phyloP scores from a whole-genome alignment of 92 coral and sea anemone genomes.

The Pocillopora meandrina region DNA sequence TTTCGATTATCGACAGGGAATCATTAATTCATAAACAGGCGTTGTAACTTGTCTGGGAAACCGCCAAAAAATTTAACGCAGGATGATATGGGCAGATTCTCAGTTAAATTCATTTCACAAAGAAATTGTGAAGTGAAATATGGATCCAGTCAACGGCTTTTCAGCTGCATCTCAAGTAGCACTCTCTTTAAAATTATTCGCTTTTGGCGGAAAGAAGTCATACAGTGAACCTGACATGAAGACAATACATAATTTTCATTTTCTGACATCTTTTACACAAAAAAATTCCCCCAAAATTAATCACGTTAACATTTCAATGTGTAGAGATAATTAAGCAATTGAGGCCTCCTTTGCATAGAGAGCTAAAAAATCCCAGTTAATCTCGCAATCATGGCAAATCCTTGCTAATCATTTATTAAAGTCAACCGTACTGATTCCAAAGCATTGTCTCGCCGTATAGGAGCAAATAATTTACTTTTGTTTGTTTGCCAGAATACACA shows the following conservation, averaged over 20 bases:
- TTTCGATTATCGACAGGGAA: background rate
- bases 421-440: background rate
- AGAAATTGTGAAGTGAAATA: too few species aligned
- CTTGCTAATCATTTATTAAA: background rate
- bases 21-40: background rate
- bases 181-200: too few species aligned
- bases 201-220: background rate
- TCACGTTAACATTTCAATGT: constrained; percentile 11
- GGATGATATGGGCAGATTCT: background rate
- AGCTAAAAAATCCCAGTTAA: background rate
- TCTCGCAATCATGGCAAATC: constrained; percentile 4
- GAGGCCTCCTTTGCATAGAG: background rate
- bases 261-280: background rate
- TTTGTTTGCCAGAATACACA: constrained; percentile 7
- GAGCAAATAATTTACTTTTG: constrained; percentile 22
- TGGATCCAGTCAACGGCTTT: too few species aligned
- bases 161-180: too few species aligned
- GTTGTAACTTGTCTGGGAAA: background rate
- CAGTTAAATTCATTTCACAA: background rate
- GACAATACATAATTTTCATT: background rate
- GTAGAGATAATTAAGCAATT: constrained; percentile 1
- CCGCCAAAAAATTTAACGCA: background rate
- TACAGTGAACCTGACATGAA: background rate
- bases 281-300: background rate
- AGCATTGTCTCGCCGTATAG: background rate